Conservation (phyloP, 53 echinoderm and acorn worm genomes). For the Luidia sarsii region DNA sequence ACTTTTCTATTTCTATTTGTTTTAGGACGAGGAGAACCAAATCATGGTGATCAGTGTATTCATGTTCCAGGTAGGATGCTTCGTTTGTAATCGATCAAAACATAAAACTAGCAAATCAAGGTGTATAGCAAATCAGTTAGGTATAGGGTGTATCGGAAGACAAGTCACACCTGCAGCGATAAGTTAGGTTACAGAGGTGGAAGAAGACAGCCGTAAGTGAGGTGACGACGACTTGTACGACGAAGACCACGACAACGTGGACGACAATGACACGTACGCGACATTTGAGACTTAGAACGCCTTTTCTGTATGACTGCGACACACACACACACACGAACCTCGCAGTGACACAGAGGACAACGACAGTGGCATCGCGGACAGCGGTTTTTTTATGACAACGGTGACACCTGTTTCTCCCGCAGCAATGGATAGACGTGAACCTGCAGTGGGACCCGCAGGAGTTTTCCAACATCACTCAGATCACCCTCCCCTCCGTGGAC, state of each 20-base stretch:
- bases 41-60: slow-evolving; percentile 81
- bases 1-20: too few relatives aligned
- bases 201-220: too few relatives aligned
- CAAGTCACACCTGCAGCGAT: too few relatives aligned
- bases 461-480: slow-evolving; percentile 62
- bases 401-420: background rate
- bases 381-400: background rate
- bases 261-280: background rate
- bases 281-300: too few relatives aligned
- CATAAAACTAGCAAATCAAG: too few relatives aligned
- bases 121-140: too few relatives aligned
- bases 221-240: too few relatives aligned
- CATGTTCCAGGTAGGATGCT: slow-evolving; percentile 9
- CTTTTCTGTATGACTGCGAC: background rate
- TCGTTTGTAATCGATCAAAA: too few relatives aligned
- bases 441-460: slow-evolving; percentile 74
- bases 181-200: too few relatives aligned
- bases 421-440: slow-evolving; percentile 75
- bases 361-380: background rate
- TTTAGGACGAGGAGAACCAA: slow-evolving; percentile 92
- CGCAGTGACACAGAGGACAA: background rate
- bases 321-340: background rate
- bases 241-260: too few relatives aligned
- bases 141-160: too few relatives aligned
- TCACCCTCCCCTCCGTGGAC: slow-evolving; percentile 62